Conservation (phyloP, 2,888 invertebrate species). For the Phyto melanocephala region DNA sequence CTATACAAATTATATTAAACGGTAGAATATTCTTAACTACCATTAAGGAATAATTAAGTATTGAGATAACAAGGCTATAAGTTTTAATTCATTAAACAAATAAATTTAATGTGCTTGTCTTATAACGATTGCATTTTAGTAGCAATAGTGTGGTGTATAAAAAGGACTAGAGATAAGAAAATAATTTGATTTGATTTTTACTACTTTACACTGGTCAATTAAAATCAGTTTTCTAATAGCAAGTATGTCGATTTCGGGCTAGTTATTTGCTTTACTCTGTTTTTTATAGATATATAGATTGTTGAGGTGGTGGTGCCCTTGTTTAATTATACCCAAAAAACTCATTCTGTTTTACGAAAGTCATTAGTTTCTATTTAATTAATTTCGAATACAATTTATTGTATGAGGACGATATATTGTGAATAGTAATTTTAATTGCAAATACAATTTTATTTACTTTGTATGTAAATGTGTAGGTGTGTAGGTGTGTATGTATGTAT, state of each 20-base stretch:
- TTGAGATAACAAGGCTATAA: conserved; percentile 5
- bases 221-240: background rate
- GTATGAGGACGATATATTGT: background rate
- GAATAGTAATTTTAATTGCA: background rate
- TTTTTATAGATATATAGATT: background rate
- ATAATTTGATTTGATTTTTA: conserved; percentile 4
- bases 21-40: too few relatives aligned
- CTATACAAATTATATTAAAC: too few relatives aligned
- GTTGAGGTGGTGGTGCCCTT: background rate
- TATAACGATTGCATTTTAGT: background rate
- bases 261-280: background rate
- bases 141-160: background rate
- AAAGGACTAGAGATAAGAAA: background rate
- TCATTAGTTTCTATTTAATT: conserved; percentile 9
- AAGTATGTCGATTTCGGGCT: background rate
- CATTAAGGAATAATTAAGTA: too few relatives aligned
- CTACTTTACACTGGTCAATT: background rate
- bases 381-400: background rate
- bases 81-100: conserved; percentile 48
- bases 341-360: conserved; percentile 11
- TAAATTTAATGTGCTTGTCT: conserved; percentile 17
- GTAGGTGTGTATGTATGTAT: background rate
- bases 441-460: background rate
- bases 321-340: background rate
- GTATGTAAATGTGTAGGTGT: background rate